A percentile compares a stretch with the other conserved stretches of the same genome.
Evolutionary conservation across 2,888 invertebrate genomes (phyloP).

Genomic region (Sceliomorpha sp.): DNA sequence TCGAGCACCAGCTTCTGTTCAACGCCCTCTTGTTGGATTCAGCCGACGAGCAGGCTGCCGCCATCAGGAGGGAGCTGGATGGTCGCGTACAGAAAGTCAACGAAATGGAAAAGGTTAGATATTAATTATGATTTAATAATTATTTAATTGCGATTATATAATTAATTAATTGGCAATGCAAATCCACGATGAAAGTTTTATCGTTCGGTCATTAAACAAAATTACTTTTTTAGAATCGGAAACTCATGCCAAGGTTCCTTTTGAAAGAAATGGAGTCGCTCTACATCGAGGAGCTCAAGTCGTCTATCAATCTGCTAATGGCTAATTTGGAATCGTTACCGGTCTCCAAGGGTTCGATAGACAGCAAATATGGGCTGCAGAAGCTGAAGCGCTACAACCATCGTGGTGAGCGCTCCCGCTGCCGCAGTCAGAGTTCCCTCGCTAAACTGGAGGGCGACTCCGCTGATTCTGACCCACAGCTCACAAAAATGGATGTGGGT

Average conservation of each 20-base stretch:
- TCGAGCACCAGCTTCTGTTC: conserved; percentile 99
- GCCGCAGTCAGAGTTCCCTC: conserved; percentile 92
- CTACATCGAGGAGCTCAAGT: conserved; percentile 98
- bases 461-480: conserved; percentile 96
- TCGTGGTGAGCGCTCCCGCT: conserved; percentile 81
- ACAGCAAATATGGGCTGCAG: conserved; percentile 98
- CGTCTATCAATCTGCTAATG: conserved; percentile 98
- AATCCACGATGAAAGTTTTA: no score
- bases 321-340: conserved; percentile 99
- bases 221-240: conserved; percentile 87
- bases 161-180: no score
- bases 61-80: conserved; percentile 98
- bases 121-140: conserved; percentile 1
- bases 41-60: conserved; percentile 99
- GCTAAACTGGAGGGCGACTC: conserved; percentile 96
- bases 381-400: conserved; percentile 99
- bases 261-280: conserved; percentile 99
- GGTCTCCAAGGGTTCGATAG: conserved; percentile 98
- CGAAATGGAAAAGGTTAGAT: conserved; percentile 95
- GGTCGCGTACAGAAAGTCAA: conserved; percentile 98
- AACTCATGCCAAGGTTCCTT: conserved; percentile 99
- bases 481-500: conserved; percentile 99
- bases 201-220: no score
- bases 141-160: no score
- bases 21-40: conserved; percentile 99